These are phyloP conservation scores for Jordanella pulchra DNA, from an alignment of 2,797 vertebrate species.

Conservation along the genomic window DNA sequence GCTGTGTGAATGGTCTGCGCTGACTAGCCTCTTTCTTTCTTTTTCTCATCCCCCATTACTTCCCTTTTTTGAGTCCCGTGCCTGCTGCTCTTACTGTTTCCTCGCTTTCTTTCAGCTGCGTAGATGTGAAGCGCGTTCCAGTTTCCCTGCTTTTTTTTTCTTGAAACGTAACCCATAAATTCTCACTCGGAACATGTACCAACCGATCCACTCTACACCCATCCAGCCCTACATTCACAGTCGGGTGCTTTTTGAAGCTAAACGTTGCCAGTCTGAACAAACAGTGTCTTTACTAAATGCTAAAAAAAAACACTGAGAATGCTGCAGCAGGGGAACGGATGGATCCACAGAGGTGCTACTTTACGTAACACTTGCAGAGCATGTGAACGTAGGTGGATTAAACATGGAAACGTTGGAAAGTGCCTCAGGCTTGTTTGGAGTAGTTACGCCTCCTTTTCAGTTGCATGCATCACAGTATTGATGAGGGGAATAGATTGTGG, in stretches of 20 bases:
- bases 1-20: conserved; percentile 31
- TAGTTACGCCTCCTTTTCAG: conserved; percentile 4
- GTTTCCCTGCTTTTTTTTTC: not conserved
- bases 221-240: not conserved
- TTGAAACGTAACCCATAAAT: not conserved
- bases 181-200: not conserved
- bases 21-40: conserved; percentile 27
- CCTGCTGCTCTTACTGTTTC: conserved; percentile 5
- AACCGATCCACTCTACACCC: conserved; percentile 1
- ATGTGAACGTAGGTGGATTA: conserved; percentile 34
- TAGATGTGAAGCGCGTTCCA: not conserved
- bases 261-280: not conserved
- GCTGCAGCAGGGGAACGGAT: conserved; percentile 6
- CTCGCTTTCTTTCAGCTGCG: conserved; percentile 1
- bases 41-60: conserved; percentile 30
- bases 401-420: conserved; percentile 51
- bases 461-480: conserved; percentile 31
- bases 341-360: not conserved
- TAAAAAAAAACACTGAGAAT: not conserved
- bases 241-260: not conserved
- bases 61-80: conserved; percentile 15
- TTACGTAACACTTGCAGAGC: conserved; percentile 44
- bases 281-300: not conserved
- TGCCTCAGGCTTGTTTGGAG: conserved; percentile 49
- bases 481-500: conserved; percentile 30